Base-by-base conservation (phyloP, 2,797 vertebrate species). In the Anguilla megastoma region DNA sequence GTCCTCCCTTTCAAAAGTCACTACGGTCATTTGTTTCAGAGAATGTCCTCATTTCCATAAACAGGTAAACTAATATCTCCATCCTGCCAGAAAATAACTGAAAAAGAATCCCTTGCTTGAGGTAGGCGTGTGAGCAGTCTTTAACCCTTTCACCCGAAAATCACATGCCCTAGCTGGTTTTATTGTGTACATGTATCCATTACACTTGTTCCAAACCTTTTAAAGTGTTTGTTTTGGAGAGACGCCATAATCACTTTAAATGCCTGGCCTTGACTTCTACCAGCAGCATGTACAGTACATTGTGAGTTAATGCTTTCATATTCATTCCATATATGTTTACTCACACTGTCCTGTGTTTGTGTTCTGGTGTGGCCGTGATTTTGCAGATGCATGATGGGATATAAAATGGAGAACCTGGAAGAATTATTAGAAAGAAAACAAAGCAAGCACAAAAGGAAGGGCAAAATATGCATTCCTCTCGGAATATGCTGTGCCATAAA, bases 401-500 rank as follows among this genome's bases (percentile, higher is more conserved):
- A 91, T 85, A 90, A 71, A 83, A 52, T 36, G 48, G 48, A 33
- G 60, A 8, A 54, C 58, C 87, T 36, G 30, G 48, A 66, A 56
- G 36, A 84, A 84, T 54, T 7, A 74, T 74, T 30, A 60, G 60
- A 88, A 63, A 41, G 48, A 36, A 71, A 63, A 74, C 76, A 69
- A 52, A 27, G 79, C 58, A 21, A 60, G 66, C 8, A 1, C 18
- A 41, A 52, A 84, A 1, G 52, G n/a, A 56, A 30, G 91, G 90
- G 74, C 2, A 90, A 85, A 89, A 90, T 89, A 86, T 87, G 54
- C 80, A 66, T 82, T 91, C 90, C 88, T 33, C 30, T 84, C 89
- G 90, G 90, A 91, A 88, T 83, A 21, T 84, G 86, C 82, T 85
- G 86, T 90, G 90, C 92, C 93, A 94, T 95, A 93, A 95, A 93